These are phyloP conservation scores for Pipa parva DNA, from an alignment of 2,113 vertebrate species.

Conservation along the genomic window DNA sequence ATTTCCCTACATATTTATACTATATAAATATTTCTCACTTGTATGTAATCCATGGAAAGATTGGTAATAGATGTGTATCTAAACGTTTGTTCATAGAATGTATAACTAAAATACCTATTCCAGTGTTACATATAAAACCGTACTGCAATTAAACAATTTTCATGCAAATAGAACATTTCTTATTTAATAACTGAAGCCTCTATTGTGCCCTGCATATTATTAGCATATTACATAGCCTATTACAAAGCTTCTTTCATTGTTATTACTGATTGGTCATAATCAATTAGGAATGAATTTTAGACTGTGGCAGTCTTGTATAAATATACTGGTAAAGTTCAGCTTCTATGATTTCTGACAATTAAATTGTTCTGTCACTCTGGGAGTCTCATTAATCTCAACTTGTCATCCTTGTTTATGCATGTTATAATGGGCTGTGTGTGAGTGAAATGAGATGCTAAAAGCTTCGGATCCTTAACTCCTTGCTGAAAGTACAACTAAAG, in stretches of 20 bases:
- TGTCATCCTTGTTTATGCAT: constrained; percentile 96
- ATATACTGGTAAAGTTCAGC: constrained; percentile 86
- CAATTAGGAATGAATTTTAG: constrained; percentile 85
- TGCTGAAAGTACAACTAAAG: constrained; percentile 60
- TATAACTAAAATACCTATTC: too few relatives aligned
- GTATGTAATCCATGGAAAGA: too few relatives aligned
- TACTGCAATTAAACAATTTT: constrained; percentile 55
- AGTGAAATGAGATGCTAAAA: constrained; percentile 70
- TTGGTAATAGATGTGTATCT: too few relatives aligned
- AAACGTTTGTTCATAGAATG: too few relatives aligned
- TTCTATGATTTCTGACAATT: constrained; percentile 92
- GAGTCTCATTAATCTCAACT: constrained; percentile 97
- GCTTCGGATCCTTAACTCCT: constrained; percentile 69
- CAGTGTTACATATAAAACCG: constrained; percentile 9
- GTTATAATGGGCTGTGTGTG: constrained; percentile 77
- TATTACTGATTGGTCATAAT: constrained; percentile 89
- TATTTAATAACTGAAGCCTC: constrained; percentile 60
- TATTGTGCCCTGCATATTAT: constrained; percentile 54
- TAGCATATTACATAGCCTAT: constrained; percentile 63
- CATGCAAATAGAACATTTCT: constrained; percentile 60
- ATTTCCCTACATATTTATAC: too few relatives aligned
- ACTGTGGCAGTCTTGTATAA: constrained; percentile 77
- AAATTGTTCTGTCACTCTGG: constrained; percentile 90
- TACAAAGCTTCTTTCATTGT: constrained; percentile 63
- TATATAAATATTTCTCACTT: too few relatives aligned